These are phyloP conservation scores for Monomorium pharaonis DNA, from an alignment of 1,140 invertebrate genomes.

Conservation along the genomic window DNA sequence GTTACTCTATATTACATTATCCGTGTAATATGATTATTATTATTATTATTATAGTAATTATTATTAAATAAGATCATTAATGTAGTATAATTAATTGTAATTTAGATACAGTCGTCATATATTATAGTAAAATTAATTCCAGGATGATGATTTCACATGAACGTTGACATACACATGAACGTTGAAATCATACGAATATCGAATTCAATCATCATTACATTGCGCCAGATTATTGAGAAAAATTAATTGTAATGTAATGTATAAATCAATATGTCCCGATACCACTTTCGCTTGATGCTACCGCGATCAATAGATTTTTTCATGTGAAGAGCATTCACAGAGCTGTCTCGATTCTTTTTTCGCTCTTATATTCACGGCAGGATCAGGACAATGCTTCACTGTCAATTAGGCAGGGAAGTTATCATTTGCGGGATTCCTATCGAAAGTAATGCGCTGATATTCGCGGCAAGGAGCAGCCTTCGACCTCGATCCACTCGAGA, in stretches of 20 bases:
- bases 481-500: slow-evolving; percentile 67
- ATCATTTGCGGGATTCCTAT: slow-evolving; percentile 60
- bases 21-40: neutral
- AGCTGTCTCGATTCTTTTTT: neutral
- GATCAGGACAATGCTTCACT: slow-evolving; percentile 55
- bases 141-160: slow-evolving; percentile 34
- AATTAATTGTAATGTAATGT: neutral
- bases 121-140: slow-evolving; percentile 8
- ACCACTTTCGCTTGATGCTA: neutral
- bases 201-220: slow-evolving; percentile 7
- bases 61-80: slow-evolving; percentile 11
- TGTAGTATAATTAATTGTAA: slow-evolving; percentile 39
- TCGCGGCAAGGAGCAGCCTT: slow-evolving; percentile 59
- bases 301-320: neutral
- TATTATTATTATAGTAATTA: slow-evolving; percentile 7
- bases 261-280: neutral
- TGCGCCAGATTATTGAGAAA: slow-evolving; percentile 4
- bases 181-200: neutral
- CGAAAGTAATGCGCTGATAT: slow-evolving; percentile 64
- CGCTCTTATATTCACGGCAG: slow-evolving; percentile 5
- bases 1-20: neutral
- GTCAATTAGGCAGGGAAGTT: slow-evolving; percentile 53
- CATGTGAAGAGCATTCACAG: neutral
- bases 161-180: neutral
- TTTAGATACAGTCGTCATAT: neutral